Conservation (phyloP, 2,113 vertebrate genomes). For the Nansenia antarctica region DNA sequence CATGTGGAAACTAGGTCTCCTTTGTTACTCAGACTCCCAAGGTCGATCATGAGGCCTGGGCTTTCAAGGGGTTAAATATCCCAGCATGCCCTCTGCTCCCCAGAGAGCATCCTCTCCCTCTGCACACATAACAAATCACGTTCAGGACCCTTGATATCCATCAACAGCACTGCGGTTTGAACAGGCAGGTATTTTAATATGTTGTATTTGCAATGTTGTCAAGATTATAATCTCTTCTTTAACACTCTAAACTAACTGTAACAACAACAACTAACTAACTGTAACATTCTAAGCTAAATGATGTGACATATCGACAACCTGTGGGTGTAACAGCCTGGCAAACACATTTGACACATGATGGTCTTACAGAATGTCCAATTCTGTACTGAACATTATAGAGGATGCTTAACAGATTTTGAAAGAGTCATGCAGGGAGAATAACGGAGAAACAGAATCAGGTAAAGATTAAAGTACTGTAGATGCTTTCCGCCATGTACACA, state of each 20-base stretch:
- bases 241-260: too few relatives aligned
- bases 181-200: slow-evolving; percentile 31
- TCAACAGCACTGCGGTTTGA: slow-evolving; percentile 39
- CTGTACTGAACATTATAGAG: too few relatives aligned
- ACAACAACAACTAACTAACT: too few relatives aligned
- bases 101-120: slow-evolving; percentile 43
- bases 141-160: slow-evolving; percentile 49
- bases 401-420: too few relatives aligned
- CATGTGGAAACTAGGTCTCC: slow-evolving; percentile 14
- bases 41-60: slow-evolving; percentile 27
- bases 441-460: background rate
- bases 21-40: slow-evolving; percentile 27
- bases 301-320: too few relatives aligned
- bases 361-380: too few relatives aligned
- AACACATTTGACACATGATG: too few relatives aligned
- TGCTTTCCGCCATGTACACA: background rate
- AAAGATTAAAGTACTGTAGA: background rate
- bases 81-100: slow-evolving; percentile 55
- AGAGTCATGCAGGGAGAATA: too few relatives aligned
- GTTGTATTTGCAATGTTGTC: slow-evolving; percentile 40
- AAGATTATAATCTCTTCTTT: slow-evolving; percentile 34
- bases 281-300: too few relatives aligned
- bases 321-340: too few relatives aligned
- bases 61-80: slow-evolving; percentile 56
- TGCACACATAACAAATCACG: slow-evolving; percentile 66